Evolutionary conservation across 2,113 vertebrate species (phyloP).

Genomic region (Podilymbus podiceps): DNA sequence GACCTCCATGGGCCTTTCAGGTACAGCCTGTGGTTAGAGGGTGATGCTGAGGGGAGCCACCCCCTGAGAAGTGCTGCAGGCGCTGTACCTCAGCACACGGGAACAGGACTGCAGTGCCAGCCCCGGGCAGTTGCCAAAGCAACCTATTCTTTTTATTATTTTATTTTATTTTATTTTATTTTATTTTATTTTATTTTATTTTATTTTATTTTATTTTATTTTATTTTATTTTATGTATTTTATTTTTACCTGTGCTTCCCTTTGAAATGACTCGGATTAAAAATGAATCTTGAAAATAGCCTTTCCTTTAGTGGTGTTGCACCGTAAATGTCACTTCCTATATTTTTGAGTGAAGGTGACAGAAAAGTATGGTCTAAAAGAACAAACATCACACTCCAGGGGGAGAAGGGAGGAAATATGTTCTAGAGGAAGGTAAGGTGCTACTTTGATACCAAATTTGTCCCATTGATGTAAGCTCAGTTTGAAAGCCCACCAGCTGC

Average conservation of each 20-base stretch:
- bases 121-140: constrained; percentile 31
- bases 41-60: constrained; percentile 28
- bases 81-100: neutral
- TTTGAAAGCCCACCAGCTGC: neutral
- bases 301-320: constrained; percentile 17
- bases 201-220: neutral
- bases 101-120: neutral
- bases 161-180: neutral
- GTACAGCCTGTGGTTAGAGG: neutral
- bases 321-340: constrained; percentile 18
- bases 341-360: constrained; percentile 45
- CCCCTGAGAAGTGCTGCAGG: constrained; percentile 29
- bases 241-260: neutral
- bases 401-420: neutral
- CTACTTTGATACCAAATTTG: constrained; percentile 7
- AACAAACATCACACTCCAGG: neutral
- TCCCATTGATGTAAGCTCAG: neutral
- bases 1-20: constrained; percentile 29
- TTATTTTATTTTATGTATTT: neutral
- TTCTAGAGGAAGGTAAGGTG: constrained; percentile 9
- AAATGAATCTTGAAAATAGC: constrained; percentile 22
- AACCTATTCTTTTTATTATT: no score
- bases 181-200: neutral
- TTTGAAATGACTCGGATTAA: constrained; percentile 46
- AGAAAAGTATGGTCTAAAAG: constrained; percentile 4